Conservation (phyloP, 2,113 vertebrate species). For the Corydoras sp. region DNA sequence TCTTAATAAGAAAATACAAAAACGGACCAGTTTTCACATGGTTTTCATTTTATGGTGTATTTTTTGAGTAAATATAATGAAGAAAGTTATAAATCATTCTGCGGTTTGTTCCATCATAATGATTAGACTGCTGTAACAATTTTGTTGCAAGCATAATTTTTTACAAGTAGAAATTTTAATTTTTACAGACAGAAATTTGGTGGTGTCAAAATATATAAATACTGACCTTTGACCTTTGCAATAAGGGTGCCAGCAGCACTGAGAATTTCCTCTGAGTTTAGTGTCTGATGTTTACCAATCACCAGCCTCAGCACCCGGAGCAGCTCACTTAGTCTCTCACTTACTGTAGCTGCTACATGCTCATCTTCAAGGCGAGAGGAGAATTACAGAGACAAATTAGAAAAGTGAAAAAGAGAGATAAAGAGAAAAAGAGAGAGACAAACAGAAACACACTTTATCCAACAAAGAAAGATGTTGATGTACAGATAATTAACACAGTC, state of each 20-base stretch:
- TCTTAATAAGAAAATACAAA: no score
- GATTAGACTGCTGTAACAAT: no score
- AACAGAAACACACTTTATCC: background rate
- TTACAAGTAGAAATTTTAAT: no score
- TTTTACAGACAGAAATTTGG: no score
- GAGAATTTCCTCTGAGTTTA: conserved; percentile 88
- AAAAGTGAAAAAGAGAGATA: background rate
- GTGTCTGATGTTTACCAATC: conserved; percentile 86
- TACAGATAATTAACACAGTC: no score
- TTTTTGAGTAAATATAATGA: no score
- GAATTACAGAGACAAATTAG: background rate
- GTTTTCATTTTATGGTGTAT: no score
- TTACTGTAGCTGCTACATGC: conserved; percentile 72
- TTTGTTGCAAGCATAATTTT: no score
- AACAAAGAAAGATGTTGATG: background rate
- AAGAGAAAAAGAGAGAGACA: background rate
- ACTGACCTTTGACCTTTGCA: conserved; percentile 94
- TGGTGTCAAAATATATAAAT: background rate
- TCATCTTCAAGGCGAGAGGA: conserved; percentile 59
- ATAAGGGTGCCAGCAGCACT: conserved; percentile 87
- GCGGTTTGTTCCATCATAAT: no score
- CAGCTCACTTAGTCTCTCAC: conserved; percentile 81
- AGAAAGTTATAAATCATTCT: no score
- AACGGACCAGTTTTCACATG: no score
- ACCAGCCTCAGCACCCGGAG: conserved; percentile 81